Conservation (phyloP, 1,140 invertebrate species). For the Solenopsis fugax region DNA sequence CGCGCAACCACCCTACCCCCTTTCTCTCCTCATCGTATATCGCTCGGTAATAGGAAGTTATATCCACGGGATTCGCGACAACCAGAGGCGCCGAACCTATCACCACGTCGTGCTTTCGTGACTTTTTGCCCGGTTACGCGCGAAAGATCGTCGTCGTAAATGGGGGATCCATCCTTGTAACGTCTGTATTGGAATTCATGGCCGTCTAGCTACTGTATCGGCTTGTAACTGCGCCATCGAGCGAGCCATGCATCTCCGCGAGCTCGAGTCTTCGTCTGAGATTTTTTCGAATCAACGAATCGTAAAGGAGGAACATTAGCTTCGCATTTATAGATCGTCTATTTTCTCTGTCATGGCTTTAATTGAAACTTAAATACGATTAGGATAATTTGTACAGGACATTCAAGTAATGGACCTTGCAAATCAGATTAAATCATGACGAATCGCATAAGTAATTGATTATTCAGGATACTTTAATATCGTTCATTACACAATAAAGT, state of each 20-base stretch:
- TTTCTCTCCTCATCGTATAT: constrained; percentile 53
- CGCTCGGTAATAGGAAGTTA: constrained; percentile 78
- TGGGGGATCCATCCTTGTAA: constrained; percentile 38
- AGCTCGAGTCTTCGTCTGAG: constrained; percentile 54
- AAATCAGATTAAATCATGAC: constrained; percentile 29
- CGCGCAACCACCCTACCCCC: constrained; percentile 39
- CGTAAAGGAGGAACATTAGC: neutral
- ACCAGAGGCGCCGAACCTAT: constrained; percentile 65
- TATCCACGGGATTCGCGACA: constrained; percentile 75
- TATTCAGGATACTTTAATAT: neutral
- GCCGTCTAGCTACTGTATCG: constrained; percentile 51
- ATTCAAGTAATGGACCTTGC: neutral
- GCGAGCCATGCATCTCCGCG: constrained; percentile 9
- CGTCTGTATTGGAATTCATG: constrained; percentile 61
- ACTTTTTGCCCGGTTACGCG: constrained; percentile 49
- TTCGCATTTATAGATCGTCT: neutral
- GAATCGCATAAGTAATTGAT: neutral
- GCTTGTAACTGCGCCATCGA: constrained; percentile 60
- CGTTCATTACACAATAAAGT: neutral
- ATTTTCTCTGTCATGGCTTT: neutral
- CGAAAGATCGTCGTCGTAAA: constrained; percentile 36
- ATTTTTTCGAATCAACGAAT: constrained; percentile 9
- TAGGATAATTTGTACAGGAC: constrained; percentile 4
- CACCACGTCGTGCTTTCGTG: constrained; percentile 41
- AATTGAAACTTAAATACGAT: constrained; percentile 18